phyloP scores from a whole-genome alignment of 2,797 vertebrate genomes.

The Pogonophryne albipinna region DNA sequence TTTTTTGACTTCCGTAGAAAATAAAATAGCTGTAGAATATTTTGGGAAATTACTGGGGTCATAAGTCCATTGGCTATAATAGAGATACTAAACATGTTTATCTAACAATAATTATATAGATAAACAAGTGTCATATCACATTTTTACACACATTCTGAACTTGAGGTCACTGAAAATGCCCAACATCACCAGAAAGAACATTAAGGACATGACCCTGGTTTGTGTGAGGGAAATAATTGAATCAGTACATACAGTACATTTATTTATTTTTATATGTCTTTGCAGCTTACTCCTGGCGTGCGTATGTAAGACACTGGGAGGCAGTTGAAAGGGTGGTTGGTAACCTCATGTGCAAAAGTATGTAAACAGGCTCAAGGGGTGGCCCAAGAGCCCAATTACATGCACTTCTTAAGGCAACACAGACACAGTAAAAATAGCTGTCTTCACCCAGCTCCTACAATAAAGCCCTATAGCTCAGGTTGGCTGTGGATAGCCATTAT shows the following conservation, averaged over 20 bases:
- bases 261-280: constrained; percentile 21
- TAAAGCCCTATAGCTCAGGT: constrained; percentile 44
- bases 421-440: constrained; percentile 63
- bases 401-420: constrained; percentile 65
- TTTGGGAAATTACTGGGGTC: no score
- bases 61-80: background rate
- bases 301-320: constrained; percentile 22
- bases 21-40: background rate
- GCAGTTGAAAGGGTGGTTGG: constrained; percentile 41
- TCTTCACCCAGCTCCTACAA: constrained; percentile 48
- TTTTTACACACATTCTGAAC: background rate
- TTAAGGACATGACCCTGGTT: constrained; percentile 1
- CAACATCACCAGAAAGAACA: background rate
- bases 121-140: background rate
- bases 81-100: background rate
- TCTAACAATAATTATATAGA: constrained; percentile 14
- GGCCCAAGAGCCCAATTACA: constrained; percentile 74
- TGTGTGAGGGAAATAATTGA: background rate
- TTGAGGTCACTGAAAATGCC: background rate
- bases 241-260: constrained; percentile 6
- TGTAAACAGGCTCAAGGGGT: constrained; percentile 73
- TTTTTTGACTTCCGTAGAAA: background rate
- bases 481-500: constrained; percentile 15
- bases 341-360: constrained; percentile 61
- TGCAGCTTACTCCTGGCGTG: constrained; percentile 34